Base-by-base conservation (phyloP, 2,888 invertebrate genomes). In the Pterostichus niger region DNA sequence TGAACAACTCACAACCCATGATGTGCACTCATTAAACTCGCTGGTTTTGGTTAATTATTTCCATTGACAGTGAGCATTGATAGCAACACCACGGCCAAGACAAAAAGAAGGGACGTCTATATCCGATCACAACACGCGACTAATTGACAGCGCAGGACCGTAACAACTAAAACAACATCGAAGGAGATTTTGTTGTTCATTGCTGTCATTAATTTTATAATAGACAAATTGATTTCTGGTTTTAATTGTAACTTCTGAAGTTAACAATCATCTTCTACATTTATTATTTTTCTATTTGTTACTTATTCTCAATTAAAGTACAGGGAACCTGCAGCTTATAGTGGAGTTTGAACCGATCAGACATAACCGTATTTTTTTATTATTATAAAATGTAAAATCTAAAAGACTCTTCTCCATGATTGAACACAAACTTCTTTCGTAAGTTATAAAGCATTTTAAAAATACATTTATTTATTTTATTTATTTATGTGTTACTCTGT, bases 31-130 rank as follows among this genome's bases (percentile, higher is more conserved):
- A 83, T 83, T 83, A 83, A 64, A 77, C 64, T 17, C 77, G 64
- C 64, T 76, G 40, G n/a, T 68, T 68, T 76, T 77, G 76, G 77
- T 77, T 83, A 83, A 83, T 83, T 83, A 83, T 83, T 83, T 83
- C 68, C 83, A 83, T 83, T 83, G 83, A 77, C 76, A 77, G 64
- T 77, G 77, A 83, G 61, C 77, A 83, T 49, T 83, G 83, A 83
- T 83, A 83, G 54, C 77, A 31, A 68, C 76, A 77, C 75, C 82
- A 82, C 9, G 24, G 24, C 6, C 13, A 49, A 33, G 35, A 77
- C 59, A 82, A 75, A 75, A 75, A 82, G 59, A 75, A 80, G 61
- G 75, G 75, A 82, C 75, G 82, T 82, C 82, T 82, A 75, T 75
- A 82, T 82, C 82, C 75, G 61, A 81, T 81, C 73, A 40, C 81